phyloP scores from a whole-genome alignment of 2,797 vertebrate genomes.

The Trachops cirrhosus region DNA sequence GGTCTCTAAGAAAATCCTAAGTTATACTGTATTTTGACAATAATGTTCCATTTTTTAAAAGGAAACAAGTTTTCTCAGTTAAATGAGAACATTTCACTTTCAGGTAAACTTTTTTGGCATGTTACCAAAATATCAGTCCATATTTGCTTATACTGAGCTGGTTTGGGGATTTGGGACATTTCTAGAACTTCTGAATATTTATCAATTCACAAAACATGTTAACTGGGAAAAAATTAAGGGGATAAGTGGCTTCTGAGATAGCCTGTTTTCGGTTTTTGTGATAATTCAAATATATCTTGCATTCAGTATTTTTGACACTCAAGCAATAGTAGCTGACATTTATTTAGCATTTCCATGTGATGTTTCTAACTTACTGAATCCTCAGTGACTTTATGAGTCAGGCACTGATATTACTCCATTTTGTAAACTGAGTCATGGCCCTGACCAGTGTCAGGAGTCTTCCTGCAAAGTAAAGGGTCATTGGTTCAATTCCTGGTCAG shows the following conservation, averaged over 20 bases:
- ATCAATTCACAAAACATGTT: constrained; percentile 1
- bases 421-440: background rate
- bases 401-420: background rate
- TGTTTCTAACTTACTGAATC: background rate
- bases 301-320: background rate
- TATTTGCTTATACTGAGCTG: background rate
- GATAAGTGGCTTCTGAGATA: background rate
- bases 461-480: background rate
- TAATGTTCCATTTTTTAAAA: background rate
- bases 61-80: background rate
- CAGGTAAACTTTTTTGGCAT: background rate
- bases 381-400: background rate
- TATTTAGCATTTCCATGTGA: background rate
- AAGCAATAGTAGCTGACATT: background rate
- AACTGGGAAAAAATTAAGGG: background rate
- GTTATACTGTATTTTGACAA: background rate
- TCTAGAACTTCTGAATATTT: background rate
- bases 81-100: background rate
- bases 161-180: background rate
- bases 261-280: background rate
- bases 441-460: background rate
- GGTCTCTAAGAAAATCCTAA: constrained; percentile 9
- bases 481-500: background rate
- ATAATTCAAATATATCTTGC: background rate
- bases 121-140: background rate